Percentiles rank a stretch among this genome's conserved stretches.
phyloP scores from a whole-genome alignment of 2,888 invertebrate genomes.

The Choreutis nemorana region DNA sequence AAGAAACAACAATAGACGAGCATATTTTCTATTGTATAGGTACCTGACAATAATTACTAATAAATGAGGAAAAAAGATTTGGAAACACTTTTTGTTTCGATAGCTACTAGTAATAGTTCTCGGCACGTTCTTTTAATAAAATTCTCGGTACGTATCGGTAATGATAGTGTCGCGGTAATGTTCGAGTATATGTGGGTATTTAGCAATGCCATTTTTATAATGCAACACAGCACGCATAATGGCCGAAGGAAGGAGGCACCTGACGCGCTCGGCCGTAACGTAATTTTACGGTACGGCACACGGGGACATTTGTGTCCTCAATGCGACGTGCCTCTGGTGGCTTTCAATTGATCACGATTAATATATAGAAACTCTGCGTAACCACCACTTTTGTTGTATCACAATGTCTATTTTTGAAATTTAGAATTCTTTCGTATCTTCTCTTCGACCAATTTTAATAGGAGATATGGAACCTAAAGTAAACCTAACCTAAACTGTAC shows the following conservation, averaged over 20 bases:
- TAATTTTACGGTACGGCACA: conserved; percentile 42
- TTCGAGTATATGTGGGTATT: conserved; percentile 14
- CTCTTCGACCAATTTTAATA: background rate
- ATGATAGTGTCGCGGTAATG: no score
- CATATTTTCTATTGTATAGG: no score
- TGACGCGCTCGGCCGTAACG: conserved; percentile 31
- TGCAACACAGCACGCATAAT: conserved; percentile 23
- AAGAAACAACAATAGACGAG: no score
- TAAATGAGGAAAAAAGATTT: no score
- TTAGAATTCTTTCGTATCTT: background rate
- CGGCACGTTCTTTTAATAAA: no score
- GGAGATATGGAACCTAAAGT: background rate
- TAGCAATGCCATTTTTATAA: conserved; percentile 12
- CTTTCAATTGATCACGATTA: no score
- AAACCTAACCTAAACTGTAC: background rate
- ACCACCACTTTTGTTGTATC: background rate
- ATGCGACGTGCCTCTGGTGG: no score
- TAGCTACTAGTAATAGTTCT: no score
- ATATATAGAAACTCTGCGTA: background rate
- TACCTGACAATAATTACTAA: no score
- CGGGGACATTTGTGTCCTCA: conserved; percentile 30
- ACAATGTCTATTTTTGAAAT: background rate
- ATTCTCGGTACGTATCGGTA: no score
- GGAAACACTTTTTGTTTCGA: no score
- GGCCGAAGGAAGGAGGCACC: conserved; percentile 28